phyloP scores from a whole-genome alignment of 1,140 invertebrate genomes.

The Drosophila ficusphila region DNA sequence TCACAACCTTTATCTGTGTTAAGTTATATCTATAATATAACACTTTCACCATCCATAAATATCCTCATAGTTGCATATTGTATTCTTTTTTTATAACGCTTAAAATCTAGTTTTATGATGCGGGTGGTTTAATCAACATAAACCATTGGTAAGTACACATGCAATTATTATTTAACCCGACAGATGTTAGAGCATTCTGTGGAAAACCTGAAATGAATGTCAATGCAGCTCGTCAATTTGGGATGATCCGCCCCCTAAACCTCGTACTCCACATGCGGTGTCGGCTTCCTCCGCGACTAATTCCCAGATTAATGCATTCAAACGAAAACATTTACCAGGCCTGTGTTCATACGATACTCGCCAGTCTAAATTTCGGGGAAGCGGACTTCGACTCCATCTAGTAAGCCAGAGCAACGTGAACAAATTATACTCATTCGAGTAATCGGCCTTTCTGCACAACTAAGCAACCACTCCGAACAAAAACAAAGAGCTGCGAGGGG shows the following conservation, averaged over 20 bases:
- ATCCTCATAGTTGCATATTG: too few species aligned
- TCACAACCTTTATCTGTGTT: too few species aligned
- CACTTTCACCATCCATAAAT: too few species aligned
- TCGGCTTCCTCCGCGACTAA: conserved; percentile 24
- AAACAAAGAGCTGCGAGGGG: conserved; percentile 4
- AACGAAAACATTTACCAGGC: conserved; percentile 60
- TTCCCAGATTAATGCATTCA: conserved; percentile 52
- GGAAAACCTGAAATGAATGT: not conserved
- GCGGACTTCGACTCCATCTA: conserved; percentile 19
- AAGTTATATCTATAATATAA: too few species aligned
- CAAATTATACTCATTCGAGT: conserved; percentile 41
- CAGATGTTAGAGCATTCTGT: conserved; percentile 1
- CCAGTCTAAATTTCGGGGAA: conserved; percentile 61
- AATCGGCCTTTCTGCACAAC: conserved; percentile 75
- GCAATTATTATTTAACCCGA: too few species aligned
- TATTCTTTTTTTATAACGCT: too few species aligned
- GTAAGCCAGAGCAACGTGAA: conserved; percentile 15
- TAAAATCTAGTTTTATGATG: too few species aligned
- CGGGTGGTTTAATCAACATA: not conserved
- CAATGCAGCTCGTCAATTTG: not conserved
- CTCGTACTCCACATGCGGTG: conserved; percentile 1
- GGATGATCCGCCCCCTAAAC: conserved; percentile 7
- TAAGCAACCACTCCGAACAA: conserved; percentile 59
- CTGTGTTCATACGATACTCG: conserved; percentile 18
- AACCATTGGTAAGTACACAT: not conserved